Evolutionary conservation across 2,113 vertebrate genomes (phyloP).

Genomic region (Anseranas semipalmata): DNA sequence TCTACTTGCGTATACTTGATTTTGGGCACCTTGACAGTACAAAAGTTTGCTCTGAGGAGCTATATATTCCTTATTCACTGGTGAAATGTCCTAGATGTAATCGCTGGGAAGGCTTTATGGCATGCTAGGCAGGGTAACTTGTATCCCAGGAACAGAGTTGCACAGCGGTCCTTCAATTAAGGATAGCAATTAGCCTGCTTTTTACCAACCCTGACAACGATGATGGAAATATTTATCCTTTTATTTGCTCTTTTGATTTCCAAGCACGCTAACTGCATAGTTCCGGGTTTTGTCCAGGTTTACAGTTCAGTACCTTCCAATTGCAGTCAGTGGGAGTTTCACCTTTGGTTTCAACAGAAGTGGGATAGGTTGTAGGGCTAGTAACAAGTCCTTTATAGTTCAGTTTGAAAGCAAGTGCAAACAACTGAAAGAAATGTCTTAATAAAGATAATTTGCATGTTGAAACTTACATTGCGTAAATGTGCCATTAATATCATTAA

Average conservation of each 20-base stretch:
- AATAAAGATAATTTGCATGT: slow-evolving; percentile 34
- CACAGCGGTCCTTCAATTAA: background rate
- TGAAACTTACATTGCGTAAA: slow-evolving; percentile 16
- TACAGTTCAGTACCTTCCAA: background rate
- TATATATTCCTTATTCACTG: background rate
- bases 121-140: background rate
- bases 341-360: slow-evolving; percentile 19
- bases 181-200: background rate
- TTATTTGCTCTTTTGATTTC: background rate
- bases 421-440: slow-evolving; percentile 42
- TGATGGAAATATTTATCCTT: background rate
- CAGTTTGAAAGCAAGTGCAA: slow-evolving; percentile 24
- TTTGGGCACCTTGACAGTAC: background rate
- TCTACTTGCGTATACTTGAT: background rate
- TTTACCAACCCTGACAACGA: background rate
- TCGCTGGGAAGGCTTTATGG: background rate
- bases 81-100: fast-evolving
- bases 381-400: slow-evolving; percentile 23
- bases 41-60: background rate
- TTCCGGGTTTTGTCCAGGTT: background rate
- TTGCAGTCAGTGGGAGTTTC: background rate
- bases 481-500: slow-evolving; percentile 46
- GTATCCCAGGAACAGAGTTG: background rate
- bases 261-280: background rate
- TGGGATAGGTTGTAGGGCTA: background rate